Evolutionary conservation across 1,140 invertebrate genomes (phyloP), one percentile per base, ranked within the genome.

Genomic region (Venturia canescens): DNA sequence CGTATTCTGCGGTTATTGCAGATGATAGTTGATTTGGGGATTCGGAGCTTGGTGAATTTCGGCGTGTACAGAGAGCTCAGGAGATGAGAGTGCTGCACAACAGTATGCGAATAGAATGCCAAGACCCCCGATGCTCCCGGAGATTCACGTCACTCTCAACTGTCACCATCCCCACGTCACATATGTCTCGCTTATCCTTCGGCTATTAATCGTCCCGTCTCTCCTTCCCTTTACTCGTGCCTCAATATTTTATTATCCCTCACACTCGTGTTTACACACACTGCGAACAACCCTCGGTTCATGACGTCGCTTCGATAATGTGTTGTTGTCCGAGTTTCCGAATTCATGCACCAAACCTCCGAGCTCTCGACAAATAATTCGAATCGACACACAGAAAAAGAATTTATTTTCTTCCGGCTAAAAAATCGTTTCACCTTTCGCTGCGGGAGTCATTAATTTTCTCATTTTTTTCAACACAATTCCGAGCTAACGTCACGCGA

Each of bases 1-100:
- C 60, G 60, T 67, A 78, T 82, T 82, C 48, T 80, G 74, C 60
- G 48, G 44, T 67, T 67, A 57, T 53, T 53, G 26, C 77, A 29
- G 70, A 79, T 74, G 80, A 81, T 72, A 78, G 78, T 76, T 69
- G 67, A 50, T 57, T 27, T 77, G 60, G 53, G 76, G 71, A 82
- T 78, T 63, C n/a, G 48, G n/a, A 23, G 60, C 21, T 31, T n/a
- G 29, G 29, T 69, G 11, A 69, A 27, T 69, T n/a, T 69, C 27
- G 13, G 31, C 66, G 29, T 69, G 26, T 69, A 31, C 66, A 69
- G 27, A 69, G 66, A 69, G 66, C 60, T 63, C 23, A 13, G 60
- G 60, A 78, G 77, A 31, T 77, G 60, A 63, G 60, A 63, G 60
- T 26, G 66, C 18, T 27, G 60, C 66, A 70, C 69, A 79, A 31